Evolutionary conservation across 2,888 invertebrate genomes (phyloP).

Genomic region (Tipula lateralis): DNA sequence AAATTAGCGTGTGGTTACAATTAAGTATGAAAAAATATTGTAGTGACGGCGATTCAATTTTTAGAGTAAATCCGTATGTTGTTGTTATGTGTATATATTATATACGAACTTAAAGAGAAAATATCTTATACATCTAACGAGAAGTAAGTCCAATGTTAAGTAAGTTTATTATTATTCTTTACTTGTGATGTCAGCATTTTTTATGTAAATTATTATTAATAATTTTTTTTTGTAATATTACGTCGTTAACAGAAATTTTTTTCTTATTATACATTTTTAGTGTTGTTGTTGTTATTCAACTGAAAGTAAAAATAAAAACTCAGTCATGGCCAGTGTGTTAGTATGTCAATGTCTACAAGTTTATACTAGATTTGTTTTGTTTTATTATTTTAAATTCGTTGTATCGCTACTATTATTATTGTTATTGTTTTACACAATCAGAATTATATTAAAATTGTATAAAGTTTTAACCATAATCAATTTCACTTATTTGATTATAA

Average conservation of each 20-base stretch:
- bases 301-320: conserved; percentile 32
- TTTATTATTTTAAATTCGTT: not conserved
- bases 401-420: not conserved
- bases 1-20: not conserved
- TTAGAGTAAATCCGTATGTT: not conserved
- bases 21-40: not conserved
- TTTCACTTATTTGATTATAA: not conserved
- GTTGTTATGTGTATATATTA: not conserved
- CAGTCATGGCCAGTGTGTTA: conserved; percentile 34
- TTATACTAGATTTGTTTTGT: not conserved
- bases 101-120: not conserved
- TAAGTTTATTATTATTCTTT: not conserved
- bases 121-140: not conserved
- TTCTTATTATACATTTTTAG: not conserved
- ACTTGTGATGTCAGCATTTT: conserved; percentile 13
- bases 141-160: not conserved
- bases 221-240: not conserved
- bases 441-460: not conserved
- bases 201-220: conserved; percentile 19
- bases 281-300: conserved; percentile 20
- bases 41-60: not conserved
- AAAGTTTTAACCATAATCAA: not conserved
- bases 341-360: conserved; percentile 34
- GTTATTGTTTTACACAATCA: not conserved
- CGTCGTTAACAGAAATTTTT: conserved; percentile 6